A percentile compares a stretch with the other conserved stretches of the same genome.
Conservation (phyloP, 1,140 invertebrate species). For the Bombus soroeensis region DNA sequence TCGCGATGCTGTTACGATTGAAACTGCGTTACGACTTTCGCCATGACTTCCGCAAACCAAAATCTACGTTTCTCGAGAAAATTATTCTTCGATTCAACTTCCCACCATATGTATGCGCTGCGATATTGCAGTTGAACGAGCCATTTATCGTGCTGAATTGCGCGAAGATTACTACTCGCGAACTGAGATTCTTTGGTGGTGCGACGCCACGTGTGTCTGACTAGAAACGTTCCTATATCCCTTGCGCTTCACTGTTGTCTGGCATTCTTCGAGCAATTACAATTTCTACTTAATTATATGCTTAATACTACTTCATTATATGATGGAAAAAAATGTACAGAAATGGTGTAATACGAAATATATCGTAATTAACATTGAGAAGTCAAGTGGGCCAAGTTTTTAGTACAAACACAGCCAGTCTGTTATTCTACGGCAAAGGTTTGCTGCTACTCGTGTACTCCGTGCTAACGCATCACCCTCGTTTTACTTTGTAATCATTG, state of each 20-base stretch:
- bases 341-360: not conserved
- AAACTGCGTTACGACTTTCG: not conserved
- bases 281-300: not conserved
- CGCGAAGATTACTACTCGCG: not conserved
- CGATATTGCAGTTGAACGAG: not conserved
- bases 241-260: not conserved
- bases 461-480: not conserved
- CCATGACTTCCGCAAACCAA: constrained; percentile 7
- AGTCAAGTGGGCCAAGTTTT: not conserved
- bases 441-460: not conserved
- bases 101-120: not conserved
- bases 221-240: not conserved
- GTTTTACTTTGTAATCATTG: not conserved
- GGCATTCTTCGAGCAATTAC: not conserved
- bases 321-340: not conserved
- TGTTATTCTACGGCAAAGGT: not conserved
- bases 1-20: too few relatives aligned
- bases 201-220: constrained; percentile 1
- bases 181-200: not conserved
- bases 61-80: not conserved
- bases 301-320: rapidly evolving
- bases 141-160: not conserved
- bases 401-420: not conserved
- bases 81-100: constrained; percentile 11
- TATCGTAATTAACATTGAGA: not conserved